Percentiles rank a stretch among this genome's conserved stretches.
Conservation (phyloP, 2,888 invertebrate genomes). For the Acanthosepion esculentum region DNA sequence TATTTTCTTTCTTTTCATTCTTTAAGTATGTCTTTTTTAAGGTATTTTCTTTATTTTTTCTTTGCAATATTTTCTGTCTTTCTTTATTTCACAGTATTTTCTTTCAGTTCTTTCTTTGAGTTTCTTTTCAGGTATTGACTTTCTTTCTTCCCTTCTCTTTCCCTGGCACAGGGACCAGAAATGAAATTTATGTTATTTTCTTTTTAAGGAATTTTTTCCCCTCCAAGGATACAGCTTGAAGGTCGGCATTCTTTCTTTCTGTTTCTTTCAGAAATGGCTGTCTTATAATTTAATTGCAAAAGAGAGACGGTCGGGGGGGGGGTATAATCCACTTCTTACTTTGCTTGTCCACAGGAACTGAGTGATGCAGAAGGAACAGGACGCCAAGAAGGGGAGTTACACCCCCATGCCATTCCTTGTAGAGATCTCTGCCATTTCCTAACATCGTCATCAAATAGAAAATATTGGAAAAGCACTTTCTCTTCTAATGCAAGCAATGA, state of each 20-base stretch:
- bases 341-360: too few species aligned
- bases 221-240: not conserved
- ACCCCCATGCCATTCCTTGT: not conserved
- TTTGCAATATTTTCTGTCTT: not conserved
- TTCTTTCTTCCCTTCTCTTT: not conserved
- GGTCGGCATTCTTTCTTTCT: not conserved
- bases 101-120: not conserved
- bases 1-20: not conserved
- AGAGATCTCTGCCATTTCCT: conserved; percentile 4
- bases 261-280: not conserved
- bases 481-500: not conserved
- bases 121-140: not conserved
- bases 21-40: not conserved
- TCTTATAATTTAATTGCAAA: not conserved
- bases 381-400: not conserved
- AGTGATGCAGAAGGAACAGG: conserved; percentile 4
- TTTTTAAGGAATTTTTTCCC: not conserved
- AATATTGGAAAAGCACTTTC: conserved; percentile 23
- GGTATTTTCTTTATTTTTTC: not conserved
- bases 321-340: not conserved
- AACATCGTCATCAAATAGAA: not conserved
- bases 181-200: not conserved
- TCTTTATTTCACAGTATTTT: not conserved
- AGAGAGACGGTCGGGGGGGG: not conserved
- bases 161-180: not conserved